A percentile compares a stretch with the other conserved stretches of the same genome.
Conservation (phyloP, 2,888 invertebrate species). For the Perizoma affinitatum region DNA sequence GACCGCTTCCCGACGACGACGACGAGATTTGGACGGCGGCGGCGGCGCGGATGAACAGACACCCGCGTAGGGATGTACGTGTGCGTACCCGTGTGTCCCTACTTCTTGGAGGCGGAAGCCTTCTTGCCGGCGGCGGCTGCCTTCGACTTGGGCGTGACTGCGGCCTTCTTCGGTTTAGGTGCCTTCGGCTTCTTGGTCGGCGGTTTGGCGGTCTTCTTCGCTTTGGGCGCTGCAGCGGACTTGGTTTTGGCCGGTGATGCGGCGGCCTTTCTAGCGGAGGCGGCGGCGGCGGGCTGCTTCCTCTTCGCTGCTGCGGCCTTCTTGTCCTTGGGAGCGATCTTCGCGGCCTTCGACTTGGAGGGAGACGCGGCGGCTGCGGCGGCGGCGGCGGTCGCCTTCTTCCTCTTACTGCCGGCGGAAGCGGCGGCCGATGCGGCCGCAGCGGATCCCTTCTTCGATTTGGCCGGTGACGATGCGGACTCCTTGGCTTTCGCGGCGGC, state of each 20-base stretch:
- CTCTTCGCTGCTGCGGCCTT: no score
- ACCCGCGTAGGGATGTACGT: neutral
- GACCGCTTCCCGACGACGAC: neutral
- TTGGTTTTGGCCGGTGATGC: constrained; percentile 21
- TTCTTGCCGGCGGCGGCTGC: constrained; percentile 49
- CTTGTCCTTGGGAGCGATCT: no score
- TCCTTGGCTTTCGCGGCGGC: constrained; percentile 46
- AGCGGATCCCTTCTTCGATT: constrained; percentile 38
- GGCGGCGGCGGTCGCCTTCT: constrained; percentile 29
- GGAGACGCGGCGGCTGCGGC: constrained; percentile 10
- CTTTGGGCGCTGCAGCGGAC: constrained; percentile 50
- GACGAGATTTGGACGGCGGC: neutral
- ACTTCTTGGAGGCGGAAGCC: constrained; percentile 45
- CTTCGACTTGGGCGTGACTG: constrained; percentile 23
- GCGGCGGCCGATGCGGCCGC: constrained; percentile 38
- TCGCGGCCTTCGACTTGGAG: constrained; percentile 6
- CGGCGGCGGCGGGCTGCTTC: no score
- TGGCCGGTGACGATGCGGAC: constrained; percentile 45
- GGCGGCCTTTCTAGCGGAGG: no score
- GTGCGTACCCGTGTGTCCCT: constrained; percentile 25
- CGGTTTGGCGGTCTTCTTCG: constrained; percentile 49
- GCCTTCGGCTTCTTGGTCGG: constrained; percentile 62
- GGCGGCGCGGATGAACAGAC: neutral
- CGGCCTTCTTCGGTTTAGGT: constrained; percentile 48
- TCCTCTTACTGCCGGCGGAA: constrained; percentile 12